Evolutionary conservation across 2,797 vertebrate species (phyloP).

Genomic region (Betta splendens): DNA sequence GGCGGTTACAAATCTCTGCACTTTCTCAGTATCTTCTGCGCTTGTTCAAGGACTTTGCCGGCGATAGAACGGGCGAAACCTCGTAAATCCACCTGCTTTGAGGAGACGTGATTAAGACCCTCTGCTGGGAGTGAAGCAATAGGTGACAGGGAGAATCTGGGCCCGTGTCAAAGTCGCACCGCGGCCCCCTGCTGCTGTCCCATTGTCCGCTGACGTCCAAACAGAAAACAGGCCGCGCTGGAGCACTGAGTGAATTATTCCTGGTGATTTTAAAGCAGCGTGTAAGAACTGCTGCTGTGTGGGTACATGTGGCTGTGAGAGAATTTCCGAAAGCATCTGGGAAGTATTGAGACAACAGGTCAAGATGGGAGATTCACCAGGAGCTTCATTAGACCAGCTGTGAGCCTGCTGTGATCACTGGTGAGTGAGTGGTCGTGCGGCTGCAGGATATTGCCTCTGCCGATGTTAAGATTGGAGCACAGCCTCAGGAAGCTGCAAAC

Average conservation of each 20-base stretch:
- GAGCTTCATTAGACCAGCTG: constrained; percentile 63
- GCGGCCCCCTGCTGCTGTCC: constrained; percentile 22
- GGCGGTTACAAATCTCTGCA: constrained; percentile 10
- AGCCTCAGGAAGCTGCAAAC: constrained; percentile 38
- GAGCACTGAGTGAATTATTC: constrained; percentile 53
- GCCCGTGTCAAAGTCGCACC: constrained; percentile 26
- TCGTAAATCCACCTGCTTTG: constrained; percentile 35
- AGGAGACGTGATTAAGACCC: constrained; percentile 53
- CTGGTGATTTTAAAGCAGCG: constrained; percentile 49
- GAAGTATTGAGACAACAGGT: constrained; percentile 67
- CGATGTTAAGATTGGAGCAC: constrained; percentile 50
- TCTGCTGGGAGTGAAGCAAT: constrained; percentile 24
- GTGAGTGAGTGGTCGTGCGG: constrained; percentile 51
- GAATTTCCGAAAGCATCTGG: constrained; percentile 69
- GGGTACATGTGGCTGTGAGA: constrained; percentile 60
- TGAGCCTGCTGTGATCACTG: constrained; percentile 66
- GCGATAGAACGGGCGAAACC: constrained; percentile 26
- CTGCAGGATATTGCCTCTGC: constrained; percentile 44
- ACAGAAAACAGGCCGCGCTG: constrained; percentile 50
- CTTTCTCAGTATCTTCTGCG: constrained; percentile 31
- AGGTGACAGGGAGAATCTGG: constrained; percentile 46
- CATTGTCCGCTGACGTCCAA: constrained; percentile 44
- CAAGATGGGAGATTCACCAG: constrained; percentile 52
- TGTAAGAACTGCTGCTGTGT: constrained; percentile 50
- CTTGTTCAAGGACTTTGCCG: constrained; percentile 36